Conservation (phyloP, 1,140 invertebrate genomes). For the Magallana gigas region DNA sequence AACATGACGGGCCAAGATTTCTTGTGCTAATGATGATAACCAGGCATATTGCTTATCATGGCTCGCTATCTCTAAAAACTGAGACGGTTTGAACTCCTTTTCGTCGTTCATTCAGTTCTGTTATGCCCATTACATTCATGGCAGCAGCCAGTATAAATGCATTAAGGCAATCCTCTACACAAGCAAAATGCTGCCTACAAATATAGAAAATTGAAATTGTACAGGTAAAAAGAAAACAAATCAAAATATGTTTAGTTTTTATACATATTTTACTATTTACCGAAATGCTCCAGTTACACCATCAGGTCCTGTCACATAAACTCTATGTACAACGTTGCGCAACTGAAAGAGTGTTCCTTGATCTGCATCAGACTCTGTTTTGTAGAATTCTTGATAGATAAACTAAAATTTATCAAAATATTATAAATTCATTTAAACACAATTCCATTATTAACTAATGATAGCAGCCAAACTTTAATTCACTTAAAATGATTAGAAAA, state of each 20-base stretch:
- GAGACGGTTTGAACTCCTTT: not conserved
- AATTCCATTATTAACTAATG: not conserved
- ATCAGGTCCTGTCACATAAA: constrained; percentile 49
- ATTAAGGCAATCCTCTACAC: not conserved
- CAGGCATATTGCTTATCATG: not conserved
- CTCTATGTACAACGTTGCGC: constrained; percentile 45
- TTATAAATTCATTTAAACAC: not conserved
- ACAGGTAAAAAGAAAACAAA: too few species aligned
- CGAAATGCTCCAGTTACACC: constrained; percentile 43
- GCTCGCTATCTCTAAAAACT: not conserved
- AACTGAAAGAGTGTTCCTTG: constrained; percentile 46
- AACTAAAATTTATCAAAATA: constrained; percentile 1
- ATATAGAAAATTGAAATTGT: too few species aligned
- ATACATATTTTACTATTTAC: not conserved
- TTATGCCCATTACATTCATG: not conserved
- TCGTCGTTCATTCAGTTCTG: not conserved
- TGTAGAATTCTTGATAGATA: constrained; percentile 54
- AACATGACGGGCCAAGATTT: not conserved
- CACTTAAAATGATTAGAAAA: not conserved
- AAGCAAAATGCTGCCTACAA: not conserved
- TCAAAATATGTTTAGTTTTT: too few species aligned
- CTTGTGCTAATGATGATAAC: constrained; percentile 1
- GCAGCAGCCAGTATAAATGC: constrained; percentile 2
- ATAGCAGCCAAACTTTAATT: not conserved
- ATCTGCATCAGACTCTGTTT: constrained; percentile 5